Conservation (phyloP, 2,797 vertebrate species). For the Gallinago stenura region DNA sequence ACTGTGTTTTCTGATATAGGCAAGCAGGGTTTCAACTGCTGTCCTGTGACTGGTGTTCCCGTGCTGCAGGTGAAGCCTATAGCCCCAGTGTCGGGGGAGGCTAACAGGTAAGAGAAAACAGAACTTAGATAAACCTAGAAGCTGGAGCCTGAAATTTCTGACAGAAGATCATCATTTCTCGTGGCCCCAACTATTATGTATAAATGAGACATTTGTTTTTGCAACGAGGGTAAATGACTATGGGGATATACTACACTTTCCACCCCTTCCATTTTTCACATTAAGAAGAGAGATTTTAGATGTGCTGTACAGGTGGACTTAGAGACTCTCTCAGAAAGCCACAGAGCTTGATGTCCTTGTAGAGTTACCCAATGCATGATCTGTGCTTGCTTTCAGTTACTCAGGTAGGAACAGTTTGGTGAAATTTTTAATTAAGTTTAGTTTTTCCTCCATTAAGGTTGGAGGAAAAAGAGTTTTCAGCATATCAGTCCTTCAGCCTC, state of each 20-base stretch:
- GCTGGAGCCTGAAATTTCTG: not conserved
- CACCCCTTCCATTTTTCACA: not conserved
- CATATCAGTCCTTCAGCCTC: not conserved
- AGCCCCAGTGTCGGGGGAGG: not conserved
- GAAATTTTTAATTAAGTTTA: not conserved
- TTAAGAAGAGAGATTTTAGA: not conserved
- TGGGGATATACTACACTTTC: not conserved
- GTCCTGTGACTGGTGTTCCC: not conserved
- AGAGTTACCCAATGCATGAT: rapidly evolving
- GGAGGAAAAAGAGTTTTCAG: not conserved
- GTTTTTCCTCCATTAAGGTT: not conserved
- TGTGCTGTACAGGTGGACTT: not conserved
- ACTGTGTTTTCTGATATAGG: not conserved
- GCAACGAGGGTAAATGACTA: not conserved
- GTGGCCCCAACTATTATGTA: not conserved
- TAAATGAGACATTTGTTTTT: not conserved
- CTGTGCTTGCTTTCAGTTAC: not conserved
- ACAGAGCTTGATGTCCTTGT: not conserved
- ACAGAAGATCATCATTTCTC: not conserved
- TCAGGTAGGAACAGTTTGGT: not conserved
- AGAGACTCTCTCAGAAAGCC: not conserved
- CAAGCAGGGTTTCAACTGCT: not conserved
- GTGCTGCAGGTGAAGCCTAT: not conserved
- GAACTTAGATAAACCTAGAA: not conserved
- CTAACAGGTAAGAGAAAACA: not conserved